Evolutionary conservation across 64 coral and sea anemone species (phyloP).

Genomic region (Montipora efflorescens): DNA sequence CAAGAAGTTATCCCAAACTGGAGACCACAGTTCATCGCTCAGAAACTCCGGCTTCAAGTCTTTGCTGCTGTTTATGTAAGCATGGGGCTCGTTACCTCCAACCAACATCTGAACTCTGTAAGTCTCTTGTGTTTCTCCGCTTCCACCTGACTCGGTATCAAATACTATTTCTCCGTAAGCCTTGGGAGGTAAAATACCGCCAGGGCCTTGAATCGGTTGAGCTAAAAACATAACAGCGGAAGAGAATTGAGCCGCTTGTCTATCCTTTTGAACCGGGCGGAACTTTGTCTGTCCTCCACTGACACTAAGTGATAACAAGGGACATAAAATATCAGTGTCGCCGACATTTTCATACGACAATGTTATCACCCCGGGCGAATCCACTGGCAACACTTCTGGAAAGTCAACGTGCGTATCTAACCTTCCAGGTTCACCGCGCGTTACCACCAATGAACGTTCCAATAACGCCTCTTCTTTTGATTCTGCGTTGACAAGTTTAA

Average conservation of each 20-base stretch:
- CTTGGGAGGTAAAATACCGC: constrained; percentile 75
- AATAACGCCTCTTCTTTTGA: constrained; percentile 25
- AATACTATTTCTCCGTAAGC: constrained; percentile 66
- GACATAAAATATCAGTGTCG: constrained; percentile 69
- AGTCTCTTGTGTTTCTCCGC: background rate
- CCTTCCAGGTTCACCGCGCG: constrained; percentile 59
- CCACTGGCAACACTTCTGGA: constrained; percentile 45
- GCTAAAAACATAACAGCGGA: constrained; percentile 65
- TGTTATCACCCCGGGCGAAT: constrained; percentile 52
- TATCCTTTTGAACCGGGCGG: constrained; percentile 61
- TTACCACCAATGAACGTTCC: constrained; percentile 45
- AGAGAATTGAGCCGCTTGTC: constrained; percentile 1
- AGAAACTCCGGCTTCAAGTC: constrained; percentile 69
- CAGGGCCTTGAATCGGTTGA: constrained; percentile 67
- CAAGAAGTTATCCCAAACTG: constrained; percentile 87
- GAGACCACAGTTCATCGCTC: constrained; percentile 57
- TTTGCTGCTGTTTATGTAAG: constrained; percentile 76
- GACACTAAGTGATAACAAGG: constrained; percentile 38
- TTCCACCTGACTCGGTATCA: constrained; percentile 11
- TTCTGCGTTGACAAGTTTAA: constrained; percentile 34
- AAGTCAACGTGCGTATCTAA: constrained; percentile 48
- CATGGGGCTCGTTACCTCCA: constrained; percentile 52
- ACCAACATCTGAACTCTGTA: constrained; percentile 20
- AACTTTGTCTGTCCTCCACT: constrained; percentile 29
- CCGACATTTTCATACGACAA: constrained; percentile 84